phyloP scores from a whole-genome alignment of 2,888 invertebrate genomes.

The Nephrotoma flavescens region DNA sequence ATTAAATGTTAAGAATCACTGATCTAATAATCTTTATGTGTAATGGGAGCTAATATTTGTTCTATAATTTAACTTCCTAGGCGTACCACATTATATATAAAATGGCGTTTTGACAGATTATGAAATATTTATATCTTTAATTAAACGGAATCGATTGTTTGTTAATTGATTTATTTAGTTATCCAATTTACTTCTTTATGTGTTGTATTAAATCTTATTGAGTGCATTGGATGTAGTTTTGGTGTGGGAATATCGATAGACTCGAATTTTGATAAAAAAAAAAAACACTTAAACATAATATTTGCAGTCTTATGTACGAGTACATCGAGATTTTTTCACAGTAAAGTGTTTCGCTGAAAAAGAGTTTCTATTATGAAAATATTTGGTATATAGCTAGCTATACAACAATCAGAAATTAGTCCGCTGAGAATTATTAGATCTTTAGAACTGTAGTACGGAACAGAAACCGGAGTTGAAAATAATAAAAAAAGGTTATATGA shows the following conservation, averaged over 20 bases:
- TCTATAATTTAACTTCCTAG: not conserved
- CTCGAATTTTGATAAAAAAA: not conserved
- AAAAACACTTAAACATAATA: not conserved
- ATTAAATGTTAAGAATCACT: too few relatives aligned
- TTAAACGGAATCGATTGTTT: not conserved
- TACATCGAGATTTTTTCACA: not conserved
- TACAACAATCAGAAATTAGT: not conserved
- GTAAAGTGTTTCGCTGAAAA: not conserved
- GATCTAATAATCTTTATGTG: too few relatives aligned
- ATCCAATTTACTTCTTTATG: not conserved
- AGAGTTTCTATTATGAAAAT: not conserved
- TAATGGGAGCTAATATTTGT: not conserved
- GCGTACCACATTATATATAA: not conserved
- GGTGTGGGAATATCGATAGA: not conserved
- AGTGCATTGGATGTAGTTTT: not conserved
- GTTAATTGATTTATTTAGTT: not conserved
- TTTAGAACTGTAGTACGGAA: not conserved
- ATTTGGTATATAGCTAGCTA: not conserved
- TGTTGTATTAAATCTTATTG: not conserved
- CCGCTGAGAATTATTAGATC: not conserved
- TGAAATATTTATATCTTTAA: not conserved
- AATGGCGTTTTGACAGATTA: not conserved
- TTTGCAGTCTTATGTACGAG: not conserved
- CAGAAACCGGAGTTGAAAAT: not conserved
- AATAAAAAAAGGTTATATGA: not conserved